Percentiles rank a stretch among this genome's conserved stretches.
phyloP scores from a whole-genome alignment of 64 coral and sea anemone species.

The Stylophora pistillata region DNA sequence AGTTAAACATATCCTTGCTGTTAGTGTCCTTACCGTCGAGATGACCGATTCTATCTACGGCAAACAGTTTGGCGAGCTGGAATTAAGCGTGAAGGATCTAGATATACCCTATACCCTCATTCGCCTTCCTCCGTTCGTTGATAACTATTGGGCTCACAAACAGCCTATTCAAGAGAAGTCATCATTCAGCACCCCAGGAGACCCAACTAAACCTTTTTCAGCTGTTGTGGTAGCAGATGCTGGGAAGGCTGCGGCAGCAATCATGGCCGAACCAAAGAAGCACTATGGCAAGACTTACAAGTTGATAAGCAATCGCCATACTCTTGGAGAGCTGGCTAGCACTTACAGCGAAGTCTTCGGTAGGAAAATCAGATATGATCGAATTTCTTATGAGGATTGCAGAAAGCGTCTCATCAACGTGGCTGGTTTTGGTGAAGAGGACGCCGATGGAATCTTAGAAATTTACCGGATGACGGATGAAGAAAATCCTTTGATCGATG shows the following conservation, averaged over 20 bases:
- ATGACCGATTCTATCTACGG: conserved; percentile 22
- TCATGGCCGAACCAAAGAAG: conserved; percentile 42
- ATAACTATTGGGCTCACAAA: conserved; percentile 37
- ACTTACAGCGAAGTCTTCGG: conserved; percentile 25
- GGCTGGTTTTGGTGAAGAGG: conserved; percentile 16
- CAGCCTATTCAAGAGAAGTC: conserved; percentile 13
- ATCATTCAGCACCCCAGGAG: conserved; percentile 17
- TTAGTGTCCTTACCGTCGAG: conserved; percentile 15
- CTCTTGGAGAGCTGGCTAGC: conserved; percentile 21
- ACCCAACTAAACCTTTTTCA: conserved; percentile 29
- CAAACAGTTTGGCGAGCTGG: conserved; percentile 42
- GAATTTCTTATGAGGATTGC: conserved; percentile 33
- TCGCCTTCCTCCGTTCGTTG: conserved; percentile 48
- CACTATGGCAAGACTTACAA: conserved; percentile 50
- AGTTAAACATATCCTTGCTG: conserved; percentile 22
- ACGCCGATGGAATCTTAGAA: conserved; percentile 41
- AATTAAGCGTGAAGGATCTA: conserved; percentile 12
- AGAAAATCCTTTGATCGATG: background rate
- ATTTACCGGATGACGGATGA: conserved; percentile 17
- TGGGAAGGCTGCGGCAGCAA: conserved; percentile 40
- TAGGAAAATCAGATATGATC: conserved; percentile 19
- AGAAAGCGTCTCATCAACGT: background rate
- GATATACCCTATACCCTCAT: conserved; percentile 30
- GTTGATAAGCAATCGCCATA: conserved; percentile 40
- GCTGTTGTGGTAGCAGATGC: conserved; percentile 42